Evolutionary conservation across 2,113 vertebrate species (phyloP).

Genomic region (Salminus brasiliensis): DNA sequence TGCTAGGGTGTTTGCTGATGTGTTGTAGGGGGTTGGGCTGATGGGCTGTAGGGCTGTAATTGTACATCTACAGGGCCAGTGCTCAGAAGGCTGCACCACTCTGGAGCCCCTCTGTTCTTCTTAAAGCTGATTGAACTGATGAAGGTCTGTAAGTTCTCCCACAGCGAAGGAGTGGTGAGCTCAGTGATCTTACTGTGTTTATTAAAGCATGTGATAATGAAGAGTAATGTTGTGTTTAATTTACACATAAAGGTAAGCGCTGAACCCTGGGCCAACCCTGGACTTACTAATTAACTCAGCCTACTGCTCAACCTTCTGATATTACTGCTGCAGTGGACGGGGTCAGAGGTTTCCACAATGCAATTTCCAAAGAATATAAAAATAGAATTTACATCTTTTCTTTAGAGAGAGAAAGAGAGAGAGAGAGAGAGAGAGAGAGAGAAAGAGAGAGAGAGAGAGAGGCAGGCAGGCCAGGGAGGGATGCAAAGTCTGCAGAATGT

Average conservation of each 20-base stretch:
- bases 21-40: too few relatives aligned
- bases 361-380: neutral
- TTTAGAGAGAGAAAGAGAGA: neutral
- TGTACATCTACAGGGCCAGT: too few relatives aligned
- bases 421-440: too few relatives aligned
- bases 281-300: slow-evolving; percentile 19
- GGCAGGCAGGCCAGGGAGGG: too few relatives aligned
- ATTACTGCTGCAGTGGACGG: neutral
- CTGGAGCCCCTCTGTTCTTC: too few relatives aligned
- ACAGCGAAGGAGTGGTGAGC: neutral
- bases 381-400: neutral
- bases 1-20: too few relatives aligned
- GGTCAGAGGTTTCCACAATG: slow-evolving; percentile 16
- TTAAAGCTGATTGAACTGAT: too few relatives aligned
- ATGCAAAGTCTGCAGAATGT: neutral
- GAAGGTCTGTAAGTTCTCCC: too few relatives aligned
- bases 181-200: neutral
- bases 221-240: slow-evolving; percentile 30
- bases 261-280: neutral
- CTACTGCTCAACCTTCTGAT: neutral
- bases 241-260: neutral
- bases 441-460: too few relatives aligned
- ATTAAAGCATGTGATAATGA: slow-evolving; percentile 4
- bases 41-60: too few relatives aligned
- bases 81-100: too few relatives aligned